phyloP scores from a whole-genome alignment of 1,140 invertebrate genomes.

The Drosophila lacteicornis region DNA sequence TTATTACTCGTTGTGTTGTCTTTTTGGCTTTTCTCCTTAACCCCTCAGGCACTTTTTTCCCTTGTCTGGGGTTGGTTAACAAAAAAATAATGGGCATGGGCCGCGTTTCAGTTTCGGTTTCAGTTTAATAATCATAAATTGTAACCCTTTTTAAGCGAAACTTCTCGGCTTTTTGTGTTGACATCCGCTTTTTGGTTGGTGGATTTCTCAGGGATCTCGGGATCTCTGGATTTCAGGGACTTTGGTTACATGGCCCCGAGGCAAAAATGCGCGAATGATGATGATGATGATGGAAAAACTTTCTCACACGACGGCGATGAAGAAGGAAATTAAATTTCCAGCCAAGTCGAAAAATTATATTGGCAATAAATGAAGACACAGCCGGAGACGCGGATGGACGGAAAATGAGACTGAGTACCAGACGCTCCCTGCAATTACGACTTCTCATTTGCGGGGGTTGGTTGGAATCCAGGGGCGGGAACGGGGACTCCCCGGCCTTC shows the following conservation, averaged over 20 bases:
- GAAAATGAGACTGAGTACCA: slow-evolving; percentile 41
- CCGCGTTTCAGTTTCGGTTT: slow-evolving; percentile 18
- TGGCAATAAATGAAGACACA: slow-evolving; percentile 79
- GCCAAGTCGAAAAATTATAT: slow-evolving; percentile 79
- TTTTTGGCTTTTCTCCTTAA: slow-evolving; percentile 5
- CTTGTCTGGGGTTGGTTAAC: background rate
- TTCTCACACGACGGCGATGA: slow-evolving; percentile 34
- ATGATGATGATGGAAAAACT: slow-evolving; percentile 21
- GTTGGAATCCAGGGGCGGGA: slow-evolving; percentile 8
- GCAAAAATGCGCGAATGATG: slow-evolving; percentile 45
- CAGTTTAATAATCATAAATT: slow-evolving; percentile 82
- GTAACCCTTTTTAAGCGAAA: slow-evolving; percentile 70
- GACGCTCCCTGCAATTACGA: slow-evolving; percentile 67
- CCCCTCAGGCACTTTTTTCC: slow-evolving; percentile 5
- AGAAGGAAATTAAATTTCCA: slow-evolving; percentile 80
- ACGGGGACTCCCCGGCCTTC: slow-evolving; percentile 1
- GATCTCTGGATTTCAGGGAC: slow-evolving; percentile 46
- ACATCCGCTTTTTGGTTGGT: slow-evolving; percentile 68
- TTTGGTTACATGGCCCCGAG: slow-evolving; percentile 59
- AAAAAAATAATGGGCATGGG: slow-evolving; percentile 14
- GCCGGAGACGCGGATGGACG: slow-evolving; percentile 18
- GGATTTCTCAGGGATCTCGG: slow-evolving; percentile 44
- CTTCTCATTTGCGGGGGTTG: slow-evolving; percentile 38
- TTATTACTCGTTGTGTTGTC: slow-evolving; percentile 14
- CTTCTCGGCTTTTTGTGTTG: slow-evolving; percentile 60